These are phyloP conservation scores for Listronotus oregonensis DNA, from an alignment of 1,140 invertebrate genomes.

Conservation along the genomic window DNA sequence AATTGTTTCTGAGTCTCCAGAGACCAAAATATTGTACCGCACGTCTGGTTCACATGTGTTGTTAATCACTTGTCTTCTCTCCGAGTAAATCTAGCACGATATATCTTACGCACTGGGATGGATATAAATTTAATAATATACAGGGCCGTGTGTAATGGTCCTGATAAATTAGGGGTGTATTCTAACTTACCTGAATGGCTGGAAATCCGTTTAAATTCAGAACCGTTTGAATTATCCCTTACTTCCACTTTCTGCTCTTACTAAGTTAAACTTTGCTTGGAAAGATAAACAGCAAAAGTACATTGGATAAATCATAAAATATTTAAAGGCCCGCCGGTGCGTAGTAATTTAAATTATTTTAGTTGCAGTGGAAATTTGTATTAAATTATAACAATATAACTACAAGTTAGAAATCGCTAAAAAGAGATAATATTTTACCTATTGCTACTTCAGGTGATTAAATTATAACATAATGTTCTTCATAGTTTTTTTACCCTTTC, in stretches of 20 bases:
- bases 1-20: constrained; percentile 27
- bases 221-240: constrained; percentile 35
- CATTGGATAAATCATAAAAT: constrained; percentile 30
- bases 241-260: constrained; percentile 34
- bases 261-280: constrained; percentile 22
- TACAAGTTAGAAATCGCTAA: too few species aligned
- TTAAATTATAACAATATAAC: too few species aligned
- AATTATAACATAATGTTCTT: too few species aligned
- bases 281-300: constrained; percentile 32
- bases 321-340: constrained; percentile 16
- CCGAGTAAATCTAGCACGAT: constrained; percentile 35
- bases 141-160: constrained; percentile 39
- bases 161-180: constrained; percentile 38
- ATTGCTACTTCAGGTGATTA: too few species aligned
- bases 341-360: constrained; percentile 18
- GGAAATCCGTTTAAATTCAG: constrained; percentile 32
- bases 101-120: constrained; percentile 35
- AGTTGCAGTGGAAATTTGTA: neutral
- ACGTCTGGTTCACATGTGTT: constrained; percentile 30
- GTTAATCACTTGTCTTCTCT: constrained; percentile 36
- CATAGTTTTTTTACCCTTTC: too few species aligned
- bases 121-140: constrained; percentile 41
- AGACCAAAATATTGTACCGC: constrained; percentile 30
- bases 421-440: too few species aligned
- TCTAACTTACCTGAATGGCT: constrained; percentile 34